phyloP scores from a whole-genome alignment of 2,113 vertebrate species.

The Centrocercus urophasianus region DNA sequence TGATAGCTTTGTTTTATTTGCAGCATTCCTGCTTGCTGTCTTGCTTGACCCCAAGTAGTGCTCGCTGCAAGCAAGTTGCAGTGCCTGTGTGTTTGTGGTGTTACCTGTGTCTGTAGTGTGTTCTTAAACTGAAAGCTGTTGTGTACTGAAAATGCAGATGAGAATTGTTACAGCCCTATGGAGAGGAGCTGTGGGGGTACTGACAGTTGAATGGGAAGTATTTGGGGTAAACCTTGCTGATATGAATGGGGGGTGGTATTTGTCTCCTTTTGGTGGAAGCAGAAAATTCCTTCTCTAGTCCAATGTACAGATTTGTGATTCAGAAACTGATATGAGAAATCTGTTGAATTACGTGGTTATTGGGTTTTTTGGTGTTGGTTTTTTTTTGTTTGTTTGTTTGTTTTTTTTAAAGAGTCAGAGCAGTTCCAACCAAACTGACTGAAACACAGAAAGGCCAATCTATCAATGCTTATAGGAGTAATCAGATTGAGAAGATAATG shows the following conservation, averaged over 20 bases:
- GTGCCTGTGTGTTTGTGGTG: neutral
- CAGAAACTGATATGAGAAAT: neutral
- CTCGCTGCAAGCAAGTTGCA: neutral
- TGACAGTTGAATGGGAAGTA: neutral
- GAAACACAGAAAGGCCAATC: no score
- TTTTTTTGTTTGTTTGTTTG: no score
- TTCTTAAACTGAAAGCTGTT: neutral
- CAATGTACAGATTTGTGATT: neutral
- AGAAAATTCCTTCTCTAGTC: neutral
- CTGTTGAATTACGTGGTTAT: neutral
- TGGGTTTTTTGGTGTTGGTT: no score
- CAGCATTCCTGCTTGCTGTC: neutral
- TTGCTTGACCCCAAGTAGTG: neutral
- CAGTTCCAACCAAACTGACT: neutral
- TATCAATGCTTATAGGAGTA: neutral
- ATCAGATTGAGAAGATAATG: neutral
- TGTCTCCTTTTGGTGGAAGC: neutral
- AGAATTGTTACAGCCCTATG: neutral
- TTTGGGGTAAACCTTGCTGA: neutral
- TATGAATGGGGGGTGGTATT: neutral
- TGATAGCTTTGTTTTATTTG: neutral
- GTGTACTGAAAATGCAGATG: neutral
- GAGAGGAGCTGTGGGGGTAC: neutral
- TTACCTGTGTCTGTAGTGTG: neutral
- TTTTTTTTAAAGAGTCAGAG: neutral